A percentile compares a stretch with the other conserved stretches of the same genome.
phyloP scores from a whole-genome alignment of 2,888 invertebrate species.

The Patella depressa region DNA sequence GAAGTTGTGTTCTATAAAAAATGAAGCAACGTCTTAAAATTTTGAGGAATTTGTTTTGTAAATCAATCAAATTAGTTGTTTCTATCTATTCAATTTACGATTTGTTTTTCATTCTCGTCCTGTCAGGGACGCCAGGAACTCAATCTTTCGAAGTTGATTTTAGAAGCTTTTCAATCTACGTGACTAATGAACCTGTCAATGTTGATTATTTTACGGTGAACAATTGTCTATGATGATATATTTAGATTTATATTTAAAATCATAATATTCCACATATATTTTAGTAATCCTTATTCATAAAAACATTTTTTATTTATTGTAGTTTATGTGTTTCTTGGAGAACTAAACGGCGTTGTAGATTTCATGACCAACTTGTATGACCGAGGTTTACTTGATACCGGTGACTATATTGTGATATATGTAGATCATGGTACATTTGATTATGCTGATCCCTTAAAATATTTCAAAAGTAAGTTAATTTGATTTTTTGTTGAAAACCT shows the following conservation, averaged over 20 bases:
- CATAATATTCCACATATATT: too few species aligned
- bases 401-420: slow-evolving; percentile 89
- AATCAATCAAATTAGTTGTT: too few species aligned
- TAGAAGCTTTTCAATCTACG: neutral
- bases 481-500: neutral
- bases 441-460: slow-evolving; percentile 57
- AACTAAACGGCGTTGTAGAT: slow-evolving; percentile 87
- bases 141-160: neutral
- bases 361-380: slow-evolving; percentile 85
- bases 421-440: slow-evolving; percentile 87
- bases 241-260: too few species aligned
- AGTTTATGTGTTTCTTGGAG: slow-evolving; percentile 94
- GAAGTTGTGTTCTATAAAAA: too few species aligned
- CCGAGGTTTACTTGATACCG: slow-evolving; percentile 81
- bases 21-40: too few species aligned
- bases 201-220: too few species aligned
- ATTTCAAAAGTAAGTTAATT: slow-evolving; percentile 62
- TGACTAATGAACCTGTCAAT: too few species aligned
- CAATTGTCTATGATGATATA: too few species aligned
- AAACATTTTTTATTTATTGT: slow-evolving; percentile 67
- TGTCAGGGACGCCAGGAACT: too few species aligned
- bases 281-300: neutral
- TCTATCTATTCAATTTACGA: too few species aligned
- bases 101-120: too few species aligned
- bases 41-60: too few species aligned